These are phyloP conservation scores for Porites evermanni DNA, from an alignment of 92 coral and sea anemone species.

Conservation along the genomic window DNA sequence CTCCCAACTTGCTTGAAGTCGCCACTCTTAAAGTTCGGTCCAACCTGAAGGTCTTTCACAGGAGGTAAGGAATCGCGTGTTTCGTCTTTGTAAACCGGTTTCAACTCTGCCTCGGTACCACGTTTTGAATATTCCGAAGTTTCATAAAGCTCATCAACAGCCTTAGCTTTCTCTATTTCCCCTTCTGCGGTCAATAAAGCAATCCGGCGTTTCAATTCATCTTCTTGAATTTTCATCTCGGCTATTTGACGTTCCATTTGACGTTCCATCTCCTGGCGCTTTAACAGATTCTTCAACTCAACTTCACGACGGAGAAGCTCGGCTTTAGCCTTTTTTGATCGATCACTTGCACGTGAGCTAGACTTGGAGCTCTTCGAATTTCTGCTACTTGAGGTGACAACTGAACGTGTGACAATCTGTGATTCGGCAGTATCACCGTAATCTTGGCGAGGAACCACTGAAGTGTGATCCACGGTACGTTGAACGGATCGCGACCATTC, in stretches of 20 bases:
- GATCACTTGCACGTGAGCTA: conserved; percentile 7
- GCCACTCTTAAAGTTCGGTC: background rate
- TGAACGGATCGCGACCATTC: conserved; percentile 8
- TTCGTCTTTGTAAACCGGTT: background rate
- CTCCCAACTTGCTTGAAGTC: conserved; percentile 1
- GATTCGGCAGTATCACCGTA: background rate
- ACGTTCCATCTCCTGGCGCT: conserved; percentile 20
- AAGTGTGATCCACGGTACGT: background rate
- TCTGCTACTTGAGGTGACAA: background rate
- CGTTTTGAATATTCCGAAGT: conserved; percentile 19
- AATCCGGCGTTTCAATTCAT: conserved; percentile 13
- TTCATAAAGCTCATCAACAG: conserved; percentile 13
- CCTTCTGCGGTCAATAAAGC: conserved; percentile 21
- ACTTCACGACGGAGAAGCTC: conserved; percentile 8
- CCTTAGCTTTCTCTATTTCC: conserved; percentile 32
- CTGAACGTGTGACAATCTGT: background rate
- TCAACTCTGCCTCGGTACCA: conserved; percentile 12
- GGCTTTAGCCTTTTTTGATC: conserved; percentile 34
- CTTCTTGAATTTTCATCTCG: conserved; percentile 28
- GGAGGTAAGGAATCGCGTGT: background rate
- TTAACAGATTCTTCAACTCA: conserved; percentile 13
- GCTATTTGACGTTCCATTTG: conserved; percentile 31
- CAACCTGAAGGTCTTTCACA: background rate
- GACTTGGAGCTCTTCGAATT: background rate
- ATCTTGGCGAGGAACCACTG: background rate